These are phyloP conservation scores for Aphidius colemani DNA, from an alignment of 2,888 invertebrate species.

Conservation along the genomic window DNA sequence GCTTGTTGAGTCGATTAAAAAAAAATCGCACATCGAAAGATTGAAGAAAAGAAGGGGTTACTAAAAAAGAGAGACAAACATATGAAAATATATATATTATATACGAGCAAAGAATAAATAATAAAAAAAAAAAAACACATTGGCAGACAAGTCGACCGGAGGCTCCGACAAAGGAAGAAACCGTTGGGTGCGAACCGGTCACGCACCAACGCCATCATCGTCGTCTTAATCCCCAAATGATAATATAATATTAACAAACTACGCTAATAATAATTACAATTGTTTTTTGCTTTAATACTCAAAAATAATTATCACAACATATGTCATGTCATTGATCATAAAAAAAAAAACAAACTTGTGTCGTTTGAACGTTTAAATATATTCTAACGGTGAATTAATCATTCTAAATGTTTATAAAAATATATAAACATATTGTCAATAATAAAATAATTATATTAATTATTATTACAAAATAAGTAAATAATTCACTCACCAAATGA, in stretches of 20 bases:
- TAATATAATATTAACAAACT: neutral
- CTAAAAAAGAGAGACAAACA: slow-evolving; percentile 12
- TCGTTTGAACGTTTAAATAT: no score
- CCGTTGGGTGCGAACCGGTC: slow-evolving; percentile 35
- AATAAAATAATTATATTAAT: neutral
- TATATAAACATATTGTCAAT: no score
- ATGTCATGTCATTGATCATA: no score
- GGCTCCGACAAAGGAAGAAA: slow-evolving; percentile 40
- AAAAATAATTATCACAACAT: no score
- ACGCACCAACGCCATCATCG: slow-evolving; percentile 27
- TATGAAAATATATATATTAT: slow-evolving; percentile 24
- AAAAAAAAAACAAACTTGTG: no score
- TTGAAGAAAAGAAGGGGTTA: slow-evolving; percentile 5
- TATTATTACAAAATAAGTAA: neutral
- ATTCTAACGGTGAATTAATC: slow-evolving; percentile 48
- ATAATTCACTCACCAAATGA: no score
- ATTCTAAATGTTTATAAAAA: neutral
- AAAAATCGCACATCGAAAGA: slow-evolving; percentile 5
- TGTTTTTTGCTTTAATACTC: no score
- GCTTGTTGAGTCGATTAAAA: neutral
- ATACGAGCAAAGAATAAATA: neutral
- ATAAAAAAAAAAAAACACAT: neutral
- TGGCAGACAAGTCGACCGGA: slow-evolving; percentile 13
- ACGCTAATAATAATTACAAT: no score
- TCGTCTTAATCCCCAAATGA: neutral